Base-by-base conservation (phyloP, 2,888 invertebrate species). In the Nomada goodeniana region DNA sequence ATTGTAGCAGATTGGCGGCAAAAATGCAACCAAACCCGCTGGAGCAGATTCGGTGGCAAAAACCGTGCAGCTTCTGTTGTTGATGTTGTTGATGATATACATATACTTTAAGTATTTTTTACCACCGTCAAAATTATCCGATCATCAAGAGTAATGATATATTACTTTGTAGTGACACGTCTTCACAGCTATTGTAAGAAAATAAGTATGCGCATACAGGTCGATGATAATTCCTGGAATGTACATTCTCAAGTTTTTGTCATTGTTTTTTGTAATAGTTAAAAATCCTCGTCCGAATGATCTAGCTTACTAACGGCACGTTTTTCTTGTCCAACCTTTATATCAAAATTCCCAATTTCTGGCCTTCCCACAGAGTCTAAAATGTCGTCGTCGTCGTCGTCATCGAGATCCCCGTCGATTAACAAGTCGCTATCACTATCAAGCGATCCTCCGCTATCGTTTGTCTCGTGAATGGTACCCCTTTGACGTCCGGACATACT, bases 361-460 rank as follows among this genome's bases (percentile, higher is more conserved):
- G 90, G 76, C n/a, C 85, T 86, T 47, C 83, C 89, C 0, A 89
- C 87, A 4, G 91, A 89, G 78, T 92, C 92, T n/a, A 93, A 73
- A 23, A 94, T 89, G 93, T 96, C 92, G 94, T 96, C 94, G 94
- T 96, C 50, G 94, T 96, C 74, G 94, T 96, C 94, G 91, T 96
- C 85, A 94, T 96, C 94, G 92, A 95, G 94, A 84, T 95, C 95
- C 59, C 95, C 96, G 89, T 95, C 96, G 70, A 96, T 95, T 70
- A 96, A 94, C 83, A 95, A 90, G 89, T 94, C 94, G 20, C 94
- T 94, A 92, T 95, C 94, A 47, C 94, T 94, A 71, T 94, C 94
- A 13, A 93, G 81, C 10, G 92, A 92, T 57, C 91, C 94, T 26
- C 82, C 91, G 70, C 91, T 93, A 76, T 93, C 92, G 44, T 91